phyloP scores from a whole-genome alignment of 2,113 vertebrate species.

The Serinus canaria region DNA sequence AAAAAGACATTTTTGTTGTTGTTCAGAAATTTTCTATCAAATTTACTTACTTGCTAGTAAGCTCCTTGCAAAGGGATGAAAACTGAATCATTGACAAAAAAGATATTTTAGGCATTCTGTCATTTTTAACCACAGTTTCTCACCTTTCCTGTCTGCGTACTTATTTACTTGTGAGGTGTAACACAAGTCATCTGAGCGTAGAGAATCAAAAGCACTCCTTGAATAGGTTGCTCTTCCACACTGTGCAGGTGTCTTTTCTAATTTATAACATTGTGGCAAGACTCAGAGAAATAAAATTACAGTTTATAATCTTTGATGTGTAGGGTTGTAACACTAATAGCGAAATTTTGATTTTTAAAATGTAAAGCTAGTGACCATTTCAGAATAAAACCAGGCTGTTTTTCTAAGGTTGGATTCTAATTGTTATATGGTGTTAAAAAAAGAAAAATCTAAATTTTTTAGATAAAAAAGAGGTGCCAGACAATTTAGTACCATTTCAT shows the following conservation, averaged over 20 bases:
- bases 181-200: neutral
- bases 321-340: neutral
- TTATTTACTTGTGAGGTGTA: neutral
- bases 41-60: neutral
- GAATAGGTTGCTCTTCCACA: neutral
- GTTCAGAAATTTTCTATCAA: neutral
- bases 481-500: conserved; percentile 77
- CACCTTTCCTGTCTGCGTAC: neutral
- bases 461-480: neutral
- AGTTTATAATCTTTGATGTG: neutral
- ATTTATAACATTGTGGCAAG: neutral
- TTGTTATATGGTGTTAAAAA: conserved; percentile 37
- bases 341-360: neutral
- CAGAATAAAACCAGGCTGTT: conserved; percentile 23
- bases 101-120: fast-evolving
- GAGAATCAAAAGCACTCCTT: neutral
- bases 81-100: neutral
- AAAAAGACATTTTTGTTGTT: neutral
- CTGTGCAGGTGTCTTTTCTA: neutral
- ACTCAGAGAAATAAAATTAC: neutral
- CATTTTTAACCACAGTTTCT: neutral
- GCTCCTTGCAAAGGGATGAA: neutral
- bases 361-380: neutral
- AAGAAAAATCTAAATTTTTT: neutral
- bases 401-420: conserved; percentile 62